These are phyloP conservation scores for Megaceryle maxima DNA, from an alignment of 2,113 vertebrate species.

Conservation along the genomic window DNA sequence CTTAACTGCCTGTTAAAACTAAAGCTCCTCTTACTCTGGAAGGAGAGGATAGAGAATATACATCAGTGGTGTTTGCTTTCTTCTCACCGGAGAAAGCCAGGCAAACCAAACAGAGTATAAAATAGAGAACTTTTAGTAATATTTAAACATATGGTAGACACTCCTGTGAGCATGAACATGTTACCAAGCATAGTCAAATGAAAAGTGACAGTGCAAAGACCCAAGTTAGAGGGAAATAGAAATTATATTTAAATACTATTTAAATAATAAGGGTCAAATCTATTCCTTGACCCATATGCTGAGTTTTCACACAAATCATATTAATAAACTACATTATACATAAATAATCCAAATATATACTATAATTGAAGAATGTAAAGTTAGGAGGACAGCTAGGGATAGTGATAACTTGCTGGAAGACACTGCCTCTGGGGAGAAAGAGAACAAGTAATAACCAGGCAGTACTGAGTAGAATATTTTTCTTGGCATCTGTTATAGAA, in stretches of 20 bases:
- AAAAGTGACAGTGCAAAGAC: neutral
- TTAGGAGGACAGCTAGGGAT: neutral
- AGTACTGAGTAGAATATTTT: neutral
- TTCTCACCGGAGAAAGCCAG: neutral
- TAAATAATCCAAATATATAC: neutral
- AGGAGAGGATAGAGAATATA: neutral
- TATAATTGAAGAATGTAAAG: neutral
- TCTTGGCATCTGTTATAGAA: neutral
- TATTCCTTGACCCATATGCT: neutral
- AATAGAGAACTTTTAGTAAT: neutral
- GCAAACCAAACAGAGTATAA: neutral
- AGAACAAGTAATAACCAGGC: neutral
- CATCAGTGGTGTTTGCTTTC: neutral
- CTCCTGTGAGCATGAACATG: neutral
- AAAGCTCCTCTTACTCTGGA: neutral
- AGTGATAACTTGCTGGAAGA: neutral
- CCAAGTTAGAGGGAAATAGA: neutral
- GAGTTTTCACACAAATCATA: neutral
- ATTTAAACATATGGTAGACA: neutral
- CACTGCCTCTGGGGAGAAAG: neutral
- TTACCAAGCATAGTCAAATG: neutral
- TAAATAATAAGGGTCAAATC: neutral
- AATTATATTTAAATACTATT: neutral
- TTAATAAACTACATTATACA: neutral
- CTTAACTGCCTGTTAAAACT: neutral